Evolutionary conservation across 2,113 vertebrate genomes (phyloP).

Genomic region (Ivindomyrus marchei): DNA sequence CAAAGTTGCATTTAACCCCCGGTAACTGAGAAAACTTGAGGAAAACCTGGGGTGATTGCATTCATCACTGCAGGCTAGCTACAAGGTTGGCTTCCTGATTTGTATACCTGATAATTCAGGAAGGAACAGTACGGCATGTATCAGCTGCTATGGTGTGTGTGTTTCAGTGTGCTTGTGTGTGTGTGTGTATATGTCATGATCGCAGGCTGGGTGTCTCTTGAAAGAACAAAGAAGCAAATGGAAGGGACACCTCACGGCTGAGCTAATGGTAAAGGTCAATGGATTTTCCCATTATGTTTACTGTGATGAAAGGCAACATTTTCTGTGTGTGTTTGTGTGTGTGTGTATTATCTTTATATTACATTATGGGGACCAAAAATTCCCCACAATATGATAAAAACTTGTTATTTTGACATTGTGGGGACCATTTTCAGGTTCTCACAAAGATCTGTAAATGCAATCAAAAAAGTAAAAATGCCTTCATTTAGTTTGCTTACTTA

Average conservation of each 20-base stretch:
- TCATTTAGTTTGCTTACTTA: too few species aligned
- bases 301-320: neutral
- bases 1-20: slow-evolving; percentile 43
- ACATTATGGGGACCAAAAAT: too few species aligned
- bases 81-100: slow-evolving; percentile 16
- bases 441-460: too few species aligned
- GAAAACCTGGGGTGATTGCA: slow-evolving; percentile 33
- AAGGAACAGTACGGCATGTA: neutral
- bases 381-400: too few species aligned
- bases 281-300: neutral
- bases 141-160: neutral
- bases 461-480: too few species aligned
- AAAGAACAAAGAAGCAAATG: too few species aligned
- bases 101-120: slow-evolving; percentile 6
- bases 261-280: neutral
- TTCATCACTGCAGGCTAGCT: slow-evolving; percentile 36
- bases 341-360: too few species aligned
- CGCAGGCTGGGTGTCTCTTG: too few species aligned
- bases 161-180: neutral
- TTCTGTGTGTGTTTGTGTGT: too few species aligned
- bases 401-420: too few species aligned
- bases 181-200: too few species aligned
- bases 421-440: too few species aligned
- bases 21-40: slow-evolving; percentile 35
- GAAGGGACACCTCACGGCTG: neutral